A percentile compares a stretch with the other conserved stretches of the same genome.
Conservation (phyloP, 2,797 vertebrate genomes). For the Threskiornis aethiopicus region DNA sequence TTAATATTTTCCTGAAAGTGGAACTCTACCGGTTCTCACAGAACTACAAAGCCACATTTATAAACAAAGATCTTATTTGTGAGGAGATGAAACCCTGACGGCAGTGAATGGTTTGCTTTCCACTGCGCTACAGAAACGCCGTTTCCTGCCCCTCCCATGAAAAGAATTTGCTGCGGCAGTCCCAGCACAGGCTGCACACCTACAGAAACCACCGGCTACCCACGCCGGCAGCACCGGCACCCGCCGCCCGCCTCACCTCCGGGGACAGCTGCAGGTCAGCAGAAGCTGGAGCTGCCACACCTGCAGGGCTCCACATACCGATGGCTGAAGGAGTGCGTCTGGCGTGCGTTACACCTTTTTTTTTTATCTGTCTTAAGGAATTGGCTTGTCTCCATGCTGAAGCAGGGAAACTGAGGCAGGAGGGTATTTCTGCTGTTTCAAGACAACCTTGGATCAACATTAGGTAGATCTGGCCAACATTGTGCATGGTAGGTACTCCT, state of each 20-base stretch:
- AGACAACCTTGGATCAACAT: not conserved
- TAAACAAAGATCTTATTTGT: not conserved
- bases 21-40: not conserved
- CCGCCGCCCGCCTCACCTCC: not conserved
- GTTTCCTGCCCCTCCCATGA: constrained; percentile 46
- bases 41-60: constrained; percentile 1
- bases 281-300: not conserved
- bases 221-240: rapidly evolving
- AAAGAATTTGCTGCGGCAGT: not conserved
- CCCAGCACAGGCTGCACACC: not conserved
- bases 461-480: not conserved
- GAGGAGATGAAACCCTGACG: not conserved
- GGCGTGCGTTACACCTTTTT: rapidly evolving
- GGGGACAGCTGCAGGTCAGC: rapidly evolving
- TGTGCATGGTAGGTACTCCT: not conserved
- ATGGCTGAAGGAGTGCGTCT: rapidly evolving
- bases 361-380: not conserved
- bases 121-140: rapidly evolving
- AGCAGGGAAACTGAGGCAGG: not conserved
- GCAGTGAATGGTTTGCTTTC: constrained; percentile 19
- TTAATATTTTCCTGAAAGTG: constrained; percentile 19
- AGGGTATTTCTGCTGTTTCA: not conserved
- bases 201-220: not conserved
- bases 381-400: not conserved
- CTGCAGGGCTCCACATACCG: rapidly evolving